These are phyloP conservation scores for Porites rus DNA, from an alignment of 92 coral and sea anemone genomes.

Conservation along the genomic window DNA sequence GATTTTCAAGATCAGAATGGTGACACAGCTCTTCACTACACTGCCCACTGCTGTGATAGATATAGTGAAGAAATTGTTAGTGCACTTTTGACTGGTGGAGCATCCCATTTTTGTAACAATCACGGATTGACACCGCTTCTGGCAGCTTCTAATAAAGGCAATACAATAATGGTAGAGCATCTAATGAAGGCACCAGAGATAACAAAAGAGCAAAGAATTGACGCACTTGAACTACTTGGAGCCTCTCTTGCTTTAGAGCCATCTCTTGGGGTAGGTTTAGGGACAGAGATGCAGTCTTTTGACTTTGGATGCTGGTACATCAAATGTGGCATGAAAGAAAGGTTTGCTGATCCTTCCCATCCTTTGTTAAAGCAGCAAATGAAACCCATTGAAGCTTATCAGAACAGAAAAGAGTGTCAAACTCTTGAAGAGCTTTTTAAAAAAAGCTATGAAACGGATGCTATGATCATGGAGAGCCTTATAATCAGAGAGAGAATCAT, in stretches of 20 bases:
- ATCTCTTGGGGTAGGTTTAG: neutral
- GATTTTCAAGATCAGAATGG: neutral
- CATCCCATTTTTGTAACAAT: neutral
- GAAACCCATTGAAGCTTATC: neutral
- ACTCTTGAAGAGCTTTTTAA: neutral
- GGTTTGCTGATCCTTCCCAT: neutral
- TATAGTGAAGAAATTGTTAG: neutral
- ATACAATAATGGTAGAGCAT: neutral
- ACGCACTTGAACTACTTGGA: neutral
- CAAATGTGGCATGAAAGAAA: neutral
- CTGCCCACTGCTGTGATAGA: neutral
- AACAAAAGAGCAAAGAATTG: neutral
- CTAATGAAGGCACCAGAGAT: neutral
- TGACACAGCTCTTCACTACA: neutral
- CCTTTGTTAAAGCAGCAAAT: neutral
- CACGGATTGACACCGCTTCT: neutral
- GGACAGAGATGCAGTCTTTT: neutral
- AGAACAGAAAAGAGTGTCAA: neutral
- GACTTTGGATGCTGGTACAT: neutral
- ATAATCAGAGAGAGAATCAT: neutral
- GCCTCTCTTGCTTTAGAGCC: neutral
- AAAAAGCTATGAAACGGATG: neutral
- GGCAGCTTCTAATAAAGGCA: neutral
- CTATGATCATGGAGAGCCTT: neutral
- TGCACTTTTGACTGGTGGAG: neutral